Evolutionary conservation across 1,140 invertebrate genomes (phyloP).

Genomic region (Hydropsyche tenuis): DNA sequence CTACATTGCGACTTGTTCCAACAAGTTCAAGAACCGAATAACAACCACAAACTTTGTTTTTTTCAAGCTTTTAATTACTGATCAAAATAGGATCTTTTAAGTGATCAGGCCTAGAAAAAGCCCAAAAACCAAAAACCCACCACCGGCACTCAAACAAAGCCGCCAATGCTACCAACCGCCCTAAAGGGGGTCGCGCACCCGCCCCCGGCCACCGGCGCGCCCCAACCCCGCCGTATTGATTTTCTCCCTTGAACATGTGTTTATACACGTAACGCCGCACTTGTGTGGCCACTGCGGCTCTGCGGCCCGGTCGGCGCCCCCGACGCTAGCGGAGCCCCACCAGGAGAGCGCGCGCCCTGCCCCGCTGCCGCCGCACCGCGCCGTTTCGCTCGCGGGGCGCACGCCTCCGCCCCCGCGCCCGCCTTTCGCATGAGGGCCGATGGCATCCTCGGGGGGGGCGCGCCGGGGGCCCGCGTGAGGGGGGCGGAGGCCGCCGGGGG

Average conservation of each 20-base stretch:
- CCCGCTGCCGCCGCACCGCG: too few species aligned
- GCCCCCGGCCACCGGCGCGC: conserved; percentile 19
- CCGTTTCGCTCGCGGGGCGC: too few species aligned
- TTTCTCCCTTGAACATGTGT: conserved; percentile 38
- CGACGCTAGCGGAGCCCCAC: not conserved
- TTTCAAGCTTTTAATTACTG: too few species aligned
- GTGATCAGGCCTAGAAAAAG: too few species aligned
- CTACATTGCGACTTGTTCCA: too few species aligned
- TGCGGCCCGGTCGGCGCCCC: not conserved
- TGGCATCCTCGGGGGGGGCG: not conserved
- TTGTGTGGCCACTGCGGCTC: conserved; percentile 29
- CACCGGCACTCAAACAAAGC: too few species aligned
- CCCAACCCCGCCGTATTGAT: conserved; percentile 38
- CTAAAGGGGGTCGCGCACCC: not conserved
- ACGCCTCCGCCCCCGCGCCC: too few species aligned
- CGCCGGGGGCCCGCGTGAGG: not conserved
- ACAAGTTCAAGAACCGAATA: too few species aligned
- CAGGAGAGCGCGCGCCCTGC: not conserved
- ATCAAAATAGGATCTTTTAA: too few species aligned
- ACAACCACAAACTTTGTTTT: too few species aligned
- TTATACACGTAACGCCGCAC: conserved; percentile 33
- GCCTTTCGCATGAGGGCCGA: not conserved
- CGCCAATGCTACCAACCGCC: not conserved
- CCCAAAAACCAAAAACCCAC: too few species aligned
- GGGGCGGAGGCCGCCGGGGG: conserved; percentile 1